Conservation (phyloP, 2,113 vertebrate species). For the Indri indri region DNA sequence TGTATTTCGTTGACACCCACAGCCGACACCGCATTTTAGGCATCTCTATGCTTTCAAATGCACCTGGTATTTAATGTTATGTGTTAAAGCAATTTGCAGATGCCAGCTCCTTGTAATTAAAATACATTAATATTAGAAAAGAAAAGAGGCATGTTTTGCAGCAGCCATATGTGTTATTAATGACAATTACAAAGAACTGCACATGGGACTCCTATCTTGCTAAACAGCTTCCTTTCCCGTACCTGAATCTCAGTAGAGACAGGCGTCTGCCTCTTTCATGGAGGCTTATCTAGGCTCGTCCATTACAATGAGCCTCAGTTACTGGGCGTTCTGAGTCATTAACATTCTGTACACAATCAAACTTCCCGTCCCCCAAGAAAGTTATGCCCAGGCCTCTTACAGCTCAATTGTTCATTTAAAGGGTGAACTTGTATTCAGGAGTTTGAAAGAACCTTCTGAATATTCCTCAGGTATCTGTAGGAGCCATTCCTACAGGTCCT, state of each 20-base stretch:
- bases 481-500: constrained; percentile 63
- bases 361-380: constrained; percentile 72
- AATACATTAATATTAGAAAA: neutral
- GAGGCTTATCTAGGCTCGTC: constrained; percentile 18
- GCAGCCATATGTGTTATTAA: neutral
- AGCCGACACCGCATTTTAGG: neutral
- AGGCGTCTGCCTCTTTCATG: neutral
- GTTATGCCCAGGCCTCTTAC: constrained; percentile 65
- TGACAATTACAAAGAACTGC: constrained; percentile 31
- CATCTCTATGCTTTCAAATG: neutral
- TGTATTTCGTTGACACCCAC: neutral
- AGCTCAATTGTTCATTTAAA: constrained; percentile 65
- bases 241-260: constrained; percentile 64
- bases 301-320: constrained; percentile 27
- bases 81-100: constrained; percentile 20
- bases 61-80: constrained; percentile 27
- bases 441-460: constrained; percentile 48
- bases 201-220: neutral
- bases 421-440: constrained; percentile 52
- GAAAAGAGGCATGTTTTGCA: neutral
- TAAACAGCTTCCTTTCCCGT: constrained; percentile 34
- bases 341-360: constrained; percentile 64
- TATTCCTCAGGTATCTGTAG: constrained; percentile 55
- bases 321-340: constrained; percentile 41
- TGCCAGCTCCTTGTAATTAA: constrained; percentile 24